Base-by-base conservation (phyloP, 2,888 invertebrate species). In the Amblyjoppa fuscipennis region DNA sequence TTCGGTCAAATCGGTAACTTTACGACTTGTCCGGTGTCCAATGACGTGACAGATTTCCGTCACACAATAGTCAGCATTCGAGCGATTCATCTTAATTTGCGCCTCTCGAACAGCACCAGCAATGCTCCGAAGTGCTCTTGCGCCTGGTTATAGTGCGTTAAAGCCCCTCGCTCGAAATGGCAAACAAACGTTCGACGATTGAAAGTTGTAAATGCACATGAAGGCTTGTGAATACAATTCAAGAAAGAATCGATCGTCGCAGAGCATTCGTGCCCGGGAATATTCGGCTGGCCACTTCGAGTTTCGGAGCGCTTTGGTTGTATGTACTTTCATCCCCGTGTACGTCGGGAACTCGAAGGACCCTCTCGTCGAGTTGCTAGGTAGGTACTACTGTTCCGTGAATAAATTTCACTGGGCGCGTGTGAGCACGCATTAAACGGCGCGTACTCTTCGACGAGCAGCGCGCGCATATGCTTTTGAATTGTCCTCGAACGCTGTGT, bases 341-440 rank as follows among this genome's bases (percentile, higher is more conserved):
- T n/a, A 16, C 64, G 59, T 34, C 28, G 34, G 64, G 75, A 61
- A 64, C 49, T 49, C 31, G 34, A 75, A 51, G 64, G 75, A 53
- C 75, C 75, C 75, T 66, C 61, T 64, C 51, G 75, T 75, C 31
- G 49, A 64, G 56, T 25, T 28, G 20, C 53, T 28, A 53, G 53
- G 28, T 76, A 76, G 38, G 76, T 16, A 66, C 75, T 53, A 83
- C 73, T 80, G 85, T 80, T 66, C 28, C 69, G 28, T 88, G 90
- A 91, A 91, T 91, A 91, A 90, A 91, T 90, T 89, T 64, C 87
- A 74, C 83, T 74, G 38, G 68, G 78, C 87, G 89, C 88, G 90
- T 91, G 92, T 90, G 91, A 88, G 89, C 89, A 83, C 90, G 92
- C 91, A 92, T 92, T 91, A 90, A 90, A 88, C 88, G 78, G 81